phyloP scores from a whole-genome alignment of 1,140 invertebrate species.

The Brachystomella parvula region DNA sequence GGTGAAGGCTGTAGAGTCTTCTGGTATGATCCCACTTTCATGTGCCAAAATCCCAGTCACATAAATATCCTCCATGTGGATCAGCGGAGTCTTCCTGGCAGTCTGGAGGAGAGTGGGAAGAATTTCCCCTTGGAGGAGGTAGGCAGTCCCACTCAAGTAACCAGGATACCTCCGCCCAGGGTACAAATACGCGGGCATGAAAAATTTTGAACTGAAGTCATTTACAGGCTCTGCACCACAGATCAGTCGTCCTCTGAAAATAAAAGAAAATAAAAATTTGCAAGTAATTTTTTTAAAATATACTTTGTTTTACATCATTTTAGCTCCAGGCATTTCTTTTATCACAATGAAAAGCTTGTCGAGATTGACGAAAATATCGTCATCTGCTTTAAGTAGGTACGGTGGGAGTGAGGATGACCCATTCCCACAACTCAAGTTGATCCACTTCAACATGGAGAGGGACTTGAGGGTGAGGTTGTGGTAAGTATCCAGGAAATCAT shows the following conservation, averaged over 20 bases:
- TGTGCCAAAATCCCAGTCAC: conserved; percentile 47
- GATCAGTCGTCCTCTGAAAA: conserved; percentile 29
- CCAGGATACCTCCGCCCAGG: conserved; percentile 62
- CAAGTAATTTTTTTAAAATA: conserved; percentile 11
- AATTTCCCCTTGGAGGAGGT: conserved; percentile 65
- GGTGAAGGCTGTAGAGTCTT: conserved; percentile 54
- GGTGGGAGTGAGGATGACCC: conserved; percentile 35
- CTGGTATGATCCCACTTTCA: conserved; percentile 47
- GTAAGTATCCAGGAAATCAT: conserved; percentile 80
- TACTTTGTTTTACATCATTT: conserved; percentile 33
- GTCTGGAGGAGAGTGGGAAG: conserved; percentile 58
- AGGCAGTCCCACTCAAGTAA: conserved; percentile 76
- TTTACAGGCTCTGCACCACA: conserved; percentile 38
- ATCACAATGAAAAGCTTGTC: conserved; percentile 33
- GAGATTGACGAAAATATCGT: conserved; percentile 50
- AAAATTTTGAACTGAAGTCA: conserved; percentile 40
- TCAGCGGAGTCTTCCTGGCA: conserved; percentile 58
- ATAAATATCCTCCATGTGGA: conserved; percentile 78
- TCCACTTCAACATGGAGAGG: conserved; percentile 74
- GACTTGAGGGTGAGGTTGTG: conserved; percentile 88
- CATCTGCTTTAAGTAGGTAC: conserved; percentile 49
- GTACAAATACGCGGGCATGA: conserved; percentile 68
- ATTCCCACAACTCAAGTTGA: conserved; percentile 34
- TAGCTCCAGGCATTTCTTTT: conserved; percentile 27
- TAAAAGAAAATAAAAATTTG: background rate